A percentile compares a stretch with the other conserved stretches of the same genome.
These are phyloP conservation scores for Trichoplusia ni DNA, from an alignment of 1,140 invertebrate species.

Conservation along the genomic window DNA sequence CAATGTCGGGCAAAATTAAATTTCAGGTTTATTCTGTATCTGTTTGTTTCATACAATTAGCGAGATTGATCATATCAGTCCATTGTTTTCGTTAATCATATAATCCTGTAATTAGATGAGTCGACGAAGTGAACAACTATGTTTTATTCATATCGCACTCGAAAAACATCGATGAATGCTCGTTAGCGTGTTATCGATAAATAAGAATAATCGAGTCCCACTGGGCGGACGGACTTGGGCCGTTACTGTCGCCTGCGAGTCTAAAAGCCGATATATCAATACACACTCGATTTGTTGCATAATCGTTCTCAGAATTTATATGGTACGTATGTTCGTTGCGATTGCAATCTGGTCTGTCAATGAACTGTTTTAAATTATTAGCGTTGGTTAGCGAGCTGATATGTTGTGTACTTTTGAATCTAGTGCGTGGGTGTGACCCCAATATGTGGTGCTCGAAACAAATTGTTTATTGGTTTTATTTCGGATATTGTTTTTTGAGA, in stretches of 20 bases:
- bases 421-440: conserved; percentile 53
- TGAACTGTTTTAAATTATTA: conserved; percentile 51
- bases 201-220: conserved; percentile 8
- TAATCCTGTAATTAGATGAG: conserved; percentile 15
- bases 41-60: conserved; percentile 4
- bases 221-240: conserved; percentile 9
- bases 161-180: conserved; percentile 10
- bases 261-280: conserved; percentile 22
- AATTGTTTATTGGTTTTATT: conserved; percentile 33
- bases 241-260: conserved; percentile 17
- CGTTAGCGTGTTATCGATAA: conserved; percentile 17
- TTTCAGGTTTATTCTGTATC: neutral
- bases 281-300: conserved; percentile 20
- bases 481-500: neutral
- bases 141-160: conserved; percentile 35
- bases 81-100: conserved; percentile 18
- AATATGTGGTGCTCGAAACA: conserved; percentile 37
- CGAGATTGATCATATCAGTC: neutral
- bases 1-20: no score
- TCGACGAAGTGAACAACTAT: conserved; percentile 30
- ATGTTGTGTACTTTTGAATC: conserved; percentile 24
- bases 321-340: conserved; percentile 26
- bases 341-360: conserved; percentile 43
- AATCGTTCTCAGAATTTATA: conserved; percentile 24
- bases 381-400: conserved; percentile 53